Evolutionary conservation across 1,140 invertebrate species (phyloP).

Genomic region (Solen grandis): DNA sequence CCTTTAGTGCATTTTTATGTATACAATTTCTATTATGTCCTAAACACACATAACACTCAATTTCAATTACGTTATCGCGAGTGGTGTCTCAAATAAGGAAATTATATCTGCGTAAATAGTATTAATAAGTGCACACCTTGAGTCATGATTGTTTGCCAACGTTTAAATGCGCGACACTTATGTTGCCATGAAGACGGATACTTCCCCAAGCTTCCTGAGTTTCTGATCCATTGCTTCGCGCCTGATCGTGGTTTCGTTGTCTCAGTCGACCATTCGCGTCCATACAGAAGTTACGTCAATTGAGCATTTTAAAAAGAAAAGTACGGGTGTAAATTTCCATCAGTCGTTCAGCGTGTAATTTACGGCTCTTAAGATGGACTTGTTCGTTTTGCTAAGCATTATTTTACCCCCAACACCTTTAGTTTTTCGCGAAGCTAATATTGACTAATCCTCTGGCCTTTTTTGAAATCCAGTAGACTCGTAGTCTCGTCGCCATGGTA

Average conservation of each 20-base stretch:
- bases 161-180: constrained; percentile 12
- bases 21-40: no score
- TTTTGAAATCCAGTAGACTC: no score
- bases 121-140: constrained; percentile 2
- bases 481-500: no score
- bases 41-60: no score
- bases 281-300: constrained; percentile 1
- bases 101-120: constrained; percentile 1
- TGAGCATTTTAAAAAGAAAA: background rate
- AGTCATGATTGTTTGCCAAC: constrained; percentile 16
- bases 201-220: background rate
- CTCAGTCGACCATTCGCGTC: no score
- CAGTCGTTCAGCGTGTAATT: constrained; percentile 17
- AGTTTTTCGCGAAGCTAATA: constrained; percentile 12
- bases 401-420: background rate
- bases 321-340: no score
- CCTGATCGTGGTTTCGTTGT: background rate
- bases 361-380: background rate
- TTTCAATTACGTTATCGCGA: no score
- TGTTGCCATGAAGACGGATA: constrained; percentile 4
- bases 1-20: no score
- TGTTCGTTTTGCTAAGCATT: background rate
- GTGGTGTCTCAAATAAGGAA: constrained; percentile 10
- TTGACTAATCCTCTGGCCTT: no score
- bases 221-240: no score